Base-by-base conservation (phyloP, 64 coral and sea anemone species). In the Anthopleura sola region DNA sequence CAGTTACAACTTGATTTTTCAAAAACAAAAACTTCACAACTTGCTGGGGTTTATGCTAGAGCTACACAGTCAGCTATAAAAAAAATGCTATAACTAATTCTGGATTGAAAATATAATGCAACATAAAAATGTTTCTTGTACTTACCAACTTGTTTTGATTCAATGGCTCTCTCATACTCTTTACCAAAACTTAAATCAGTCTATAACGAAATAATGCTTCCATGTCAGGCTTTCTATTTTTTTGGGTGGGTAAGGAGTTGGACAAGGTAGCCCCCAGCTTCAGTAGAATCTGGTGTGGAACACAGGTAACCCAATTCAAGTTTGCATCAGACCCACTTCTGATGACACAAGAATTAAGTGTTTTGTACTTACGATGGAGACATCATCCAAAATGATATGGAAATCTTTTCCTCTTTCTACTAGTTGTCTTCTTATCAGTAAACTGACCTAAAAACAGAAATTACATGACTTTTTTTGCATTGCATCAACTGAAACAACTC, bases 71-170 rank as follows among this genome's bases (percentile, higher is more conserved):
- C n/a, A n/a, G n/a, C n/a, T n/a, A n/a, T n/a, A n/a, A n/a, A 6
- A 40, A 40, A 40, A 40, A 2, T 40, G 39, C 39, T 40, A 40
- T 2, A 40, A 40, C 39, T 40, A 40, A 6, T 40, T 6, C 6
- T 6, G 47, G 33, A 37, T 6, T 26, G 3, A 68, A 85, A 33
- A 31, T 37, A 37, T 5, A 37, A 34, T 44, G 40, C 9, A 37
- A 76, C 19, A 5, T 31, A 76, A 32, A 76, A 53, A 53, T 53
- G 11, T 17, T 34, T 18, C 31, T 20, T 53, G 18, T 46, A 58
- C 96, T 99, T 74, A 99, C 96, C 96, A 81, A 99, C 96, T 99
- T 99, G 96, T 83, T 98, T 98, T n/a, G 96, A 89, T 29, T 99
- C 97, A 47, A 99, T 92, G 46, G 97, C 97, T 49, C 92, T 92